phyloP scores from a whole-genome alignment of 2,113 vertebrate species.

The Rhabdornis inornatus region DNA sequence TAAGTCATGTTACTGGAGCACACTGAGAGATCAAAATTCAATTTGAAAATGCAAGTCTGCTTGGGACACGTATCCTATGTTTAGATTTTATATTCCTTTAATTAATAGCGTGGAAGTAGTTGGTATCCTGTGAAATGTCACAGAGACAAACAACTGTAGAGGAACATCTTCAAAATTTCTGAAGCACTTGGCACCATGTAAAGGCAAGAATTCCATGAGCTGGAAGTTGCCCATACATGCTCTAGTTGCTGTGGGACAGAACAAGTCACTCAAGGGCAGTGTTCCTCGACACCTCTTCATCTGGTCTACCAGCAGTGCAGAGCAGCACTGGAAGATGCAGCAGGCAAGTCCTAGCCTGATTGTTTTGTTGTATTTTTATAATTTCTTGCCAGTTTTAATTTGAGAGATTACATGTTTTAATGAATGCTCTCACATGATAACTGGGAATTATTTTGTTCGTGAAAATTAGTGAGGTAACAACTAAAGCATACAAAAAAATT shows the following conservation, averaged over 20 bases:
- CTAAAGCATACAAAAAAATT: not conserved
- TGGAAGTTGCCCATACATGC: not conserved
- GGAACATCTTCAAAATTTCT: not conserved
- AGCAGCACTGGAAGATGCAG: not conserved
- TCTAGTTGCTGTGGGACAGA: not conserved
- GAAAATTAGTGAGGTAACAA: not conserved
- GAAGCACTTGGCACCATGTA: not conserved
- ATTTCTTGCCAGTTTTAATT: not conserved
- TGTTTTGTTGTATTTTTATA: not conserved
- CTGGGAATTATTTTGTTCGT: not conserved
- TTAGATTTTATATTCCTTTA: not conserved
- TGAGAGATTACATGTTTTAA: not conserved
- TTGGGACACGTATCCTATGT: not conserved
- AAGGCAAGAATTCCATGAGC: not conserved
- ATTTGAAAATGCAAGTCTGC: not conserved
- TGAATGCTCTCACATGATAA: not conserved
- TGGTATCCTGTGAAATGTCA: not conserved
- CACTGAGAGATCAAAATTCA: not conserved
- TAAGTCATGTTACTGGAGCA: not conserved
- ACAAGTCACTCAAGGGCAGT: not conserved
- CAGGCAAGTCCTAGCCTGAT: not conserved
- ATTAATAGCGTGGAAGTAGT: not conserved
- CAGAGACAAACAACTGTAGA: not conserved
- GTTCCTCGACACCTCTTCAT: not conserved
- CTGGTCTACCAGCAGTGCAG: not conserved